These are phyloP conservation scores for Gymnopithys bicolor DNA, from an alignment of 2,797 vertebrate genomes.

Conservation along the genomic window DNA sequence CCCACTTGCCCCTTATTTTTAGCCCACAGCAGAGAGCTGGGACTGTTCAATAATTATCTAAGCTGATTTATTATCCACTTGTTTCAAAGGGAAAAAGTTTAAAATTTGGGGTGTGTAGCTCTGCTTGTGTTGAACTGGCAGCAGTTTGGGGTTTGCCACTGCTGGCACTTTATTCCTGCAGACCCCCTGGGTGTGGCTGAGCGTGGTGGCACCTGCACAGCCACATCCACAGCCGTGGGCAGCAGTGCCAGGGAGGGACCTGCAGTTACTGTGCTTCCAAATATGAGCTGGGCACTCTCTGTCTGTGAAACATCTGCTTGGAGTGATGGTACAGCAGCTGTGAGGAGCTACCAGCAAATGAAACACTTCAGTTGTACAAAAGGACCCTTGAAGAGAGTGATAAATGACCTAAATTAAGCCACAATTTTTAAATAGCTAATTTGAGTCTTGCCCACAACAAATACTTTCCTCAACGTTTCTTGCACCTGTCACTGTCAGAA, in stretches of 20 bases:
- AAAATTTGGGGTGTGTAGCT: not conserved
- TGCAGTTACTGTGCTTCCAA: constrained; percentile 48
- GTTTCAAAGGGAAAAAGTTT: constrained; percentile 11
- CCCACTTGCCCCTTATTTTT: not conserved
- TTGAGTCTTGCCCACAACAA: constrained; percentile 78
- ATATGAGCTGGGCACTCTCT: constrained; percentile 60
- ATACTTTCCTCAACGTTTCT: constrained; percentile 73
- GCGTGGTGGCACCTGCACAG: constrained; percentile 51
- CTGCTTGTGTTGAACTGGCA: constrained; percentile 11
- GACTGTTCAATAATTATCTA: not conserved
- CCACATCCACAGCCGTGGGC: constrained; percentile 14
- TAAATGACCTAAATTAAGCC: constrained; percentile 82
- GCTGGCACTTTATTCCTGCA: constrained; percentile 20
- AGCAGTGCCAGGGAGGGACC: constrained; percentile 60
- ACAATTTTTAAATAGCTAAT: constrained; percentile 75
- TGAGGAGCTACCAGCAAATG: constrained; percentile 76
- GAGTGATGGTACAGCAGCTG: constrained; percentile 77
- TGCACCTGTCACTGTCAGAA: constrained; percentile 78
- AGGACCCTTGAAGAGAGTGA: constrained; percentile 76
- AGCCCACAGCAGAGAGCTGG: not conserved
- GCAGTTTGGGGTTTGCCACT: constrained; percentile 25
- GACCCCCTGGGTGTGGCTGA: not conserved
- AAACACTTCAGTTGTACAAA: constrained; percentile 78
- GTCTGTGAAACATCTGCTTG: constrained; percentile 79
- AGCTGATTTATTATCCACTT: not conserved